These are phyloP conservation scores for Pachyrhynchus sulphureomaculatus DNA, from an alignment of 1,140 invertebrate genomes.

Conservation along the genomic window DNA sequence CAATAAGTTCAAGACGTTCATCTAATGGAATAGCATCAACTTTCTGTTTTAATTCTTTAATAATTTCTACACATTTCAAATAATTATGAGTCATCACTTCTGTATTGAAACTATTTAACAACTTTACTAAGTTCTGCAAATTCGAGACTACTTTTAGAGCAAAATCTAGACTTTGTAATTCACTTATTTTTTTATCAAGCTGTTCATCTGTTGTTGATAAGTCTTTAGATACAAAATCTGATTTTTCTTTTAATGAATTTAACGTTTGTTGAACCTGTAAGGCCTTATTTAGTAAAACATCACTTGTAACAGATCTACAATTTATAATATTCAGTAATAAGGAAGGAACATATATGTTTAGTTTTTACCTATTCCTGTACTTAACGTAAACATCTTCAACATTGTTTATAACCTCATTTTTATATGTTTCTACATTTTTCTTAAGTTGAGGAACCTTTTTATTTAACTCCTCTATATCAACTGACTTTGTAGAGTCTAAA, in stretches of 20 bases:
- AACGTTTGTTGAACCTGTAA: slow-evolving; percentile 52
- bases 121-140: slow-evolving; percentile 55
- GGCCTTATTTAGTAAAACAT: slow-evolving; percentile 53
- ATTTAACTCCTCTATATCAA: slow-evolving; percentile 47
- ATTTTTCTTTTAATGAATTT: slow-evolving; percentile 54
- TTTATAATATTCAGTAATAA: neutral
- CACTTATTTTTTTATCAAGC: slow-evolving; percentile 55
- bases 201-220: slow-evolving; percentile 57
- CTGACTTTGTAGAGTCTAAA: slow-evolving; percentile 40
- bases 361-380: slow-evolving; percentile 50
- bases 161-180: slow-evolving; percentile 57
- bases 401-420: slow-evolving; percentile 57
- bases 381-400: slow-evolving; percentile 59
- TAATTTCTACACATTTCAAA: slow-evolving; percentile 53
- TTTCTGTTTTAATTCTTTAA: slow-evolving; percentile 54
- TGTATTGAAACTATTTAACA: slow-evolving; percentile 54
- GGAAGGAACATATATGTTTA: too few relatives aligned
- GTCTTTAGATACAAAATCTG: slow-evolving; percentile 60
- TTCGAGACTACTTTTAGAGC: slow-evolving; percentile 56
- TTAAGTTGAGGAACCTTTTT: slow-evolving; percentile 58
- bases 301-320: slow-evolving; percentile 53
- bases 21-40: slow-evolving; percentile 54
- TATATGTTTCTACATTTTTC: slow-evolving; percentile 58
- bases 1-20: slow-evolving; percentile 56
- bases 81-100: slow-evolving; percentile 53